A percentile compares a stretch with the other conserved stretches of the same genome.
Evolutionary conservation across 2,888 invertebrate genomes (phyloP).

Genomic region (Drosophila ochracea): DNA sequence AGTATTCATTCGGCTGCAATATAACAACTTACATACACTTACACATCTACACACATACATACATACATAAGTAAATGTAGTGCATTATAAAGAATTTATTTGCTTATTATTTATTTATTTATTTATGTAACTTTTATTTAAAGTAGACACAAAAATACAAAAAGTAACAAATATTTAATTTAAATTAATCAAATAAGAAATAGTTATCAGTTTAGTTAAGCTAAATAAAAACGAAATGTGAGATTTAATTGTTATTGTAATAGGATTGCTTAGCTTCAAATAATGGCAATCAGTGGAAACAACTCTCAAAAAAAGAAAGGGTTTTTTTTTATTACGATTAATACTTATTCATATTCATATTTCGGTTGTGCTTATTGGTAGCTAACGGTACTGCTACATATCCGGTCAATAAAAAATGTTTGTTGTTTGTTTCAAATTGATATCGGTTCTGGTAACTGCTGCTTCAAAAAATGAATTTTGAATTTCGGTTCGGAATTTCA

Average conservation of each 20-base stretch:
- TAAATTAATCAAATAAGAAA: not conserved
- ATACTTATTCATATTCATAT: no score
- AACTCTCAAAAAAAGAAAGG: no score
- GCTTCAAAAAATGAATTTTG: no score
- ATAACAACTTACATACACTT: not conserved
- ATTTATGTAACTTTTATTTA: not conserved
- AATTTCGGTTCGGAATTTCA: not conserved
- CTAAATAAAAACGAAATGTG: not conserved
- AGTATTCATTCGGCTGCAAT: not conserved
- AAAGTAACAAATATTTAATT: not conserved
- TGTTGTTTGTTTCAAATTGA: not conserved
- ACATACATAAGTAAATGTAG: not conserved
- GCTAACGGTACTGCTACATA: not conserved
- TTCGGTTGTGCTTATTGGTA: not conserved
- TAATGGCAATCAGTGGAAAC: no score
- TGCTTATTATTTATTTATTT: not conserved
- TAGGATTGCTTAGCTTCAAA: not conserved
- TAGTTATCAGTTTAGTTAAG: not conserved
- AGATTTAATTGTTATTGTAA: not conserved
- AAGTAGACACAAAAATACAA: not conserved
- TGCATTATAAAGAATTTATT: not conserved
- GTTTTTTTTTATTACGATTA: no score
- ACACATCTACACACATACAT: not conserved
- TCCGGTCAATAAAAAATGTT: not conserved
- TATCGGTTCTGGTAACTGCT: no score